Conservation (phyloP, 2,797 vertebrate species). For the Falco concolor region DNA sequence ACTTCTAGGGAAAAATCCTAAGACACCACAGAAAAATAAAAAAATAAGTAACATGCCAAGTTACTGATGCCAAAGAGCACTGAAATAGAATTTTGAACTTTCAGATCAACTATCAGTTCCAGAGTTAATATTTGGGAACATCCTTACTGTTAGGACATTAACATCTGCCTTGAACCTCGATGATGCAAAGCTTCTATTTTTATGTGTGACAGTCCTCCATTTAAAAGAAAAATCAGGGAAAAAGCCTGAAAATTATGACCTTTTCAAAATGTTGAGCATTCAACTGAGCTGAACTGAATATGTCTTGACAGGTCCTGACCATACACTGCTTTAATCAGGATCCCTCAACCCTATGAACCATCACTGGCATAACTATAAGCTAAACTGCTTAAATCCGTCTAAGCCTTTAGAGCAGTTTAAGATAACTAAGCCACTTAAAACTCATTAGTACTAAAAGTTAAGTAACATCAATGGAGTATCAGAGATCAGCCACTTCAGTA, state of each 20-base stretch:
- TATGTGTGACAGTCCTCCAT: background rate
- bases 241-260: background rate
- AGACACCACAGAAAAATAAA: background rate
- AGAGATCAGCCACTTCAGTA: background rate
- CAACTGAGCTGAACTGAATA: background rate
- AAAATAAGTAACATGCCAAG: background rate
- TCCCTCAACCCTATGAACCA: background rate
- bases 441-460: background rate
- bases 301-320: background rate
- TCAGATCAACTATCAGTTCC: background rate
- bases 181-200: background rate
- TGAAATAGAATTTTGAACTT: background rate
- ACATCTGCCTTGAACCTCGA: background rate
- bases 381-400: background rate
- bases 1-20: background rate
- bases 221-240: background rate
- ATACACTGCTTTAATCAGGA: background rate
- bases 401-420: conserved; percentile 3
- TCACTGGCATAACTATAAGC: background rate
- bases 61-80: background rate
- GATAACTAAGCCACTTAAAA: conserved; percentile 12
- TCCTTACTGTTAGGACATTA: background rate
- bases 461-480: background rate
- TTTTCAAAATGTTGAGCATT: background rate
- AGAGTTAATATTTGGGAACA: background rate